Base-by-base conservation (phyloP, 2,888 invertebrate genomes). In the Thera britannica region DNA sequence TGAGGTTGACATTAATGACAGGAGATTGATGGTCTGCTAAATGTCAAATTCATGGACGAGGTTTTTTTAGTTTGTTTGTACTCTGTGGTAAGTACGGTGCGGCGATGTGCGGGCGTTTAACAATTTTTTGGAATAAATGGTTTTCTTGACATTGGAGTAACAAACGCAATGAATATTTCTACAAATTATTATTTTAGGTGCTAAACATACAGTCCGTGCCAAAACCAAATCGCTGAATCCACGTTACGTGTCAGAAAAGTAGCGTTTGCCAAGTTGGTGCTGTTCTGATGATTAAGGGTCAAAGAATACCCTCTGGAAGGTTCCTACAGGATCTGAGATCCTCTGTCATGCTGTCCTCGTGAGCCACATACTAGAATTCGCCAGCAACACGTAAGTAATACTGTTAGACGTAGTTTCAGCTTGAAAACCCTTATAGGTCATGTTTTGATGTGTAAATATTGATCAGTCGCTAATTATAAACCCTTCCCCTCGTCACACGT, bases 401-500 rank as follows among this genome's bases (percentile, higher is more conserved):
- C 44, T 11, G n/a, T 52, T 58, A 35, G 5, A 0, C 48, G n/a
- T 44, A 49, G 41, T 67, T 68, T 67, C 48, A 65, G 73, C 69
- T 56, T 66, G 61, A 72, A 1, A 46, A 54, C 62, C 65, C 46
- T 75, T 49, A 48, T 71, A 12, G 72, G 71, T 73, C 71, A 72
- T 75, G 73, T 74, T 74, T 67, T 73, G 68, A 71, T 77, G 71
- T 74, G 64, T 74, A 69, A 34, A 51, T 76, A 80, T 81, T 73
- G 79, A 81, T 79, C 79, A 56, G 41, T 12, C 41, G 58, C 74
- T 83, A 81, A 77, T 78, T 78, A 79, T 84, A 82, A 63, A 70
- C 64, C 44, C 7, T 48, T 34, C 8, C 64, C 52, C 60, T 58
- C 11, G 7, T 52, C 34, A 41, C 9, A 59, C 48, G 59, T 63